Evolutionary conservation across 2,113 vertebrate genomes (phyloP).

Genomic region (Phycodurus eques): DNA sequence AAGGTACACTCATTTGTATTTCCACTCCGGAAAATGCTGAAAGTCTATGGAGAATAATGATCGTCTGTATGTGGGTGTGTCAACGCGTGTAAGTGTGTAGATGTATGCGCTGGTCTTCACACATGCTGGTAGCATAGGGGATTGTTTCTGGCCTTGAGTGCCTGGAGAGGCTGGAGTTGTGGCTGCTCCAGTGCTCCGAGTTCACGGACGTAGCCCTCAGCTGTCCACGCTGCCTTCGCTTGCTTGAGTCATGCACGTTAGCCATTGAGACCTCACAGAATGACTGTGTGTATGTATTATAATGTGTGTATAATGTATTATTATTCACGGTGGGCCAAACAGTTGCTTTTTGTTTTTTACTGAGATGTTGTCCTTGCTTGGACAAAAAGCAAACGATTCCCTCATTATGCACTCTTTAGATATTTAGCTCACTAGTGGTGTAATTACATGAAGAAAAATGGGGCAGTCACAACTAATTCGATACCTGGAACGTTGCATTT

Average conservation of each 20-base stretch:
- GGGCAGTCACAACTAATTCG: no score
- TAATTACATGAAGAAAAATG: no score
- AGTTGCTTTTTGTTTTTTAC: conserved; percentile 14
- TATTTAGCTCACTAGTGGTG: neutral
- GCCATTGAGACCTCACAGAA: conserved; percentile 49
- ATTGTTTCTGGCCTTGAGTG: conserved; percentile 71
- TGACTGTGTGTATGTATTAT: conserved; percentile 26
- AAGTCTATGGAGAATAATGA: neutral
- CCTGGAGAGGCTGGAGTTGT: conserved; percentile 69
- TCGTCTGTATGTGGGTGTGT: conserved; percentile 41
- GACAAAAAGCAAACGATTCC: neutral
- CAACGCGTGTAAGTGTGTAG: conserved; percentile 14
- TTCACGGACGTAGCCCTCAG: conserved; percentile 75
- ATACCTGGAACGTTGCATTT: no score
- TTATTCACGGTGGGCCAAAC: conserved; percentile 31
- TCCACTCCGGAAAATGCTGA: conserved; percentile 36
- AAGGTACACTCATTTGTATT: conserved; percentile 37
- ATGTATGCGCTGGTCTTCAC: conserved; percentile 33
- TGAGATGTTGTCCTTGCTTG: conserved; percentile 18
- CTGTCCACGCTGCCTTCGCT: conserved; percentile 62
- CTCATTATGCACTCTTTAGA: neutral
- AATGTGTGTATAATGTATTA: conserved; percentile 19
- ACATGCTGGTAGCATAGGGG: conserved; percentile 66
- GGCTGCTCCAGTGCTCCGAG: conserved; percentile 63
- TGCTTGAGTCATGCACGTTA: conserved; percentile 60